Evolutionary conservation across 1,140 invertebrate species (phyloP), one percentile per base, ranked within the genome.

Genomic region (Drosophila tropicalis): DNA sequence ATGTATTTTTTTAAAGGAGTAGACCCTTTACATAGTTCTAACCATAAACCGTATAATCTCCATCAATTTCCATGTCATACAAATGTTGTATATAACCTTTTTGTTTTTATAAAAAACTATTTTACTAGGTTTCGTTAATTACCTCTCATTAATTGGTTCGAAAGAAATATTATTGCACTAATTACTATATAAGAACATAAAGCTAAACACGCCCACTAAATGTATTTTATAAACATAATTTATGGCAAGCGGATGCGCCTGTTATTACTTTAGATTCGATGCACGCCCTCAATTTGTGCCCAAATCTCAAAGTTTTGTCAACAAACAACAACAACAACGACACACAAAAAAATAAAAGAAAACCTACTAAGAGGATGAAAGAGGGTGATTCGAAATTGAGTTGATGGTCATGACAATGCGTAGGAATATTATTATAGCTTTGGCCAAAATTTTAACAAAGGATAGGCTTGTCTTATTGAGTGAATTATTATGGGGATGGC

Each of bases 391-490:
- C 51, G 29, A 56, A 22, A 55, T 57, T 47, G 56, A 22, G 34
- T 29, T 47, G 62, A 51, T 36, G 17, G 17, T 51, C 17, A 47
- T 58, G 39, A 74, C 63, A 71, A 65, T 83, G 68, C 81, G 81
- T 84, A 79, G 81, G 82, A 85, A 81, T 78, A 85, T 86, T 72
- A 81, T 70, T 60, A 68, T 87, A 56, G 71, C 67, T 63, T 76
- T 82, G 82, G 19, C 82, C 82, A 82, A 85, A 85, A 85, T 76
- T 85, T 79, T 68, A 87, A 82, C 83, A 85, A 85, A 76, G 79
- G 51, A 66, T 61, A 60, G 61, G 61, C 79, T 72, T 57, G 64
- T 66, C 66, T 69, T 62, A 51, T 72, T 69, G 40, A 61, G 44
- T 70, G 68, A 79, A 36, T 76, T 75, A 79, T 79, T 69, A 57